Percentiles rank a stretch among this genome's conserved stretches.
Conservation (phyloP, 2,797 vertebrate genomes). For the Poeciliopsis presidionis region DNA sequence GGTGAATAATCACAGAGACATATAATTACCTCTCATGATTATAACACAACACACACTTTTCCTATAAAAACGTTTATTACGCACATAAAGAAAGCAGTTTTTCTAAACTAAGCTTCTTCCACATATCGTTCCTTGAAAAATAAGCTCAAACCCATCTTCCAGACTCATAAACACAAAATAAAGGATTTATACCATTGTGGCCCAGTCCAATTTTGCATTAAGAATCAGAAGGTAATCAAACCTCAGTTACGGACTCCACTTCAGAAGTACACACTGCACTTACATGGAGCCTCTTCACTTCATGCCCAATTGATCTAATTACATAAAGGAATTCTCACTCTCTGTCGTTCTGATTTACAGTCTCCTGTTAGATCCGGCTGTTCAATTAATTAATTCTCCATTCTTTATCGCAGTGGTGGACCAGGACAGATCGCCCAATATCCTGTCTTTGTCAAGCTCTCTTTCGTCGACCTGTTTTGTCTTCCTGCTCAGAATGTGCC, state of each 20-base stretch:
- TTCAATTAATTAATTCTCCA: conserved; percentile 83
- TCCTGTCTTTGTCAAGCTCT: conserved; percentile 60
- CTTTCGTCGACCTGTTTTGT: conserved; percentile 56
- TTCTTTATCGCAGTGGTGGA: conserved; percentile 80
- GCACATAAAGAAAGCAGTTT: conserved; percentile 73
- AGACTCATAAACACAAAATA: conserved; percentile 78
- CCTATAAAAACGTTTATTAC: conserved; percentile 84
- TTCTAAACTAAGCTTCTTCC: conserved; percentile 62
- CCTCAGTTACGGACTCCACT: conserved; percentile 75
- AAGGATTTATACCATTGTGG: conserved; percentile 64
- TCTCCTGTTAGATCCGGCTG: conserved; percentile 70
- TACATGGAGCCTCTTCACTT: conserved; percentile 80
- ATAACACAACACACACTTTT: conserved; percentile 79
- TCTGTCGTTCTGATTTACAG: conserved; percentile 69
- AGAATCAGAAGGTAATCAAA: conserved; percentile 82
- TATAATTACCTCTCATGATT: conserved; percentile 83
- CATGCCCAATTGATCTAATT: conserved; percentile 88
- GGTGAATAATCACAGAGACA: conserved; percentile 79
- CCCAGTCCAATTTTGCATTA: conserved; percentile 70
- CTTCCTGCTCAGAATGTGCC: conserved; percentile 41
- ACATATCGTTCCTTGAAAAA: conserved; percentile 54
- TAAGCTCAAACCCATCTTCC: conserved; percentile 66
- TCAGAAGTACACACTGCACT: conserved; percentile 70
- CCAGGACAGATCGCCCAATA: conserved; percentile 61
- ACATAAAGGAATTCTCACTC: conserved; percentile 75